These are phyloP conservation scores for Huso huso DNA, from an alignment of 2,797 vertebrate genomes.

Conservation along the genomic window DNA sequence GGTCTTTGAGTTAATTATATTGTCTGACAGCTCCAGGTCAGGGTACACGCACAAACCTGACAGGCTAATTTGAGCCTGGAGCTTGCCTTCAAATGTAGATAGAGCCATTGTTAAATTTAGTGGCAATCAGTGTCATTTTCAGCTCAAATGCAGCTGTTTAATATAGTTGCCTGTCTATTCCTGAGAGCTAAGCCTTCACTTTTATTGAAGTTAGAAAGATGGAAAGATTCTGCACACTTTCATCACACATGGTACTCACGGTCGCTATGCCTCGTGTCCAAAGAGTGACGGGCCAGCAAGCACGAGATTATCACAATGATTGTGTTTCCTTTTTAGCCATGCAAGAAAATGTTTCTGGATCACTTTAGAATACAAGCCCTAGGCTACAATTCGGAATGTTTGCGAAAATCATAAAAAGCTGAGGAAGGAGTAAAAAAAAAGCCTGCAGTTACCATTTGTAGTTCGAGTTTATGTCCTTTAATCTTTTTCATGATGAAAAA, in stretches of 20 bases:
- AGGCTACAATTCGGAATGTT: too few relatives aligned
- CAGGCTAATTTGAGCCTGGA: conserved; percentile 53
- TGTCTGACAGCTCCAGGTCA: conserved; percentile 44
- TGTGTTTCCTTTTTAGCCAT: neutral
- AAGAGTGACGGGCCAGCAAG: neutral
- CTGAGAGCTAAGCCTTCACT: conserved; percentile 14
- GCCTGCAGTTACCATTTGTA: too few relatives aligned
- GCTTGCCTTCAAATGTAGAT: conserved; percentile 40
- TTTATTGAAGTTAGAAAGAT: conserved; percentile 12
- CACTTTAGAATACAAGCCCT: too few relatives aligned
- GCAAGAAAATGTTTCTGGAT: neutral
- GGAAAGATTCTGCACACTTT: neutral
- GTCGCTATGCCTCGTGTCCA: neutral
- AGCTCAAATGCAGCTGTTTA: conserved; percentile 37
- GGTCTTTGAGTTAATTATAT: conserved; percentile 50
- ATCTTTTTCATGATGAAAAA: too few relatives aligned
- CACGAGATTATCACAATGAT: neutral
- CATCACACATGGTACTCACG: neutral
- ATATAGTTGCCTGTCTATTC: conserved; percentile 20
- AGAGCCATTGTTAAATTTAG: conserved; percentile 42
- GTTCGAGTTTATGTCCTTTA: too few relatives aligned
- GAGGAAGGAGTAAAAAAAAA: too few relatives aligned
- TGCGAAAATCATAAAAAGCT: too few relatives aligned
- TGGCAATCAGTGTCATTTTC: conserved; percentile 56
- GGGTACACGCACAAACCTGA: conserved; percentile 43